Evolutionary conservation across 2,888 invertebrate genomes (phyloP).

Genomic region (Sycophila texana): DNA sequence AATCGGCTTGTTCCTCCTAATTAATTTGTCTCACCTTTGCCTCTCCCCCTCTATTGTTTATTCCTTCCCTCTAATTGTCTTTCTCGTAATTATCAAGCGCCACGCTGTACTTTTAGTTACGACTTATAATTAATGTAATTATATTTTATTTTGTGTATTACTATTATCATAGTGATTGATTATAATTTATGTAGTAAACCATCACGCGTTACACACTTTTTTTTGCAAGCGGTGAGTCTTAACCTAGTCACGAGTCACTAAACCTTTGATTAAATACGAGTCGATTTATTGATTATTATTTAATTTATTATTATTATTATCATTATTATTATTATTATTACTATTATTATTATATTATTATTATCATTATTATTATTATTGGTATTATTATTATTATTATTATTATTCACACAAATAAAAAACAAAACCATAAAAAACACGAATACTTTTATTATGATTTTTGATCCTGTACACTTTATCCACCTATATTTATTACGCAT

Average conservation of each 20-base stretch:
- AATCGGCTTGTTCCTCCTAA: slow-evolving; percentile 49
- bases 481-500: neutral
- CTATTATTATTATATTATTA: slow-evolving; percentile 59
- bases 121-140: slow-evolving; percentile 61
- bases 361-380: slow-evolving; percentile 61
- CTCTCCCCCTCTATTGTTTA: slow-evolving; percentile 30
- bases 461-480: slow-evolving; percentile 36
- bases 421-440: slow-evolving; percentile 58
- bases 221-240: slow-evolving; percentile 75
- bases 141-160: slow-evolving; percentile 60
- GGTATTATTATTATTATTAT: slow-evolving; percentile 60
- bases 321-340: slow-evolving; percentile 61
- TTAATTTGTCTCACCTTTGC: slow-evolving; percentile 39
- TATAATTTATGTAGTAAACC: slow-evolving; percentile 51
- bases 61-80: slow-evolving; percentile 8
- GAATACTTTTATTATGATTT: slow-evolving; percentile 55
- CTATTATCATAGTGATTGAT: slow-evolving; percentile 56
- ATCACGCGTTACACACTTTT: slow-evolving; percentile 61
- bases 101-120: slow-evolving; percentile 60
- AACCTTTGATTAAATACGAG: slow-evolving; percentile 72
- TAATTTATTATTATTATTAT: slow-evolving; percentile 69
- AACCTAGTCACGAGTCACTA: slow-evolving; percentile 76
- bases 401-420: slow-evolving; percentile 67
- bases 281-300: slow-evolving; percentile 74
- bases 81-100: slow-evolving; percentile 52